phyloP scores from a whole-genome alignment of 53 echinoderm and acorn worm species.

The Stichopus horrens region DNA sequence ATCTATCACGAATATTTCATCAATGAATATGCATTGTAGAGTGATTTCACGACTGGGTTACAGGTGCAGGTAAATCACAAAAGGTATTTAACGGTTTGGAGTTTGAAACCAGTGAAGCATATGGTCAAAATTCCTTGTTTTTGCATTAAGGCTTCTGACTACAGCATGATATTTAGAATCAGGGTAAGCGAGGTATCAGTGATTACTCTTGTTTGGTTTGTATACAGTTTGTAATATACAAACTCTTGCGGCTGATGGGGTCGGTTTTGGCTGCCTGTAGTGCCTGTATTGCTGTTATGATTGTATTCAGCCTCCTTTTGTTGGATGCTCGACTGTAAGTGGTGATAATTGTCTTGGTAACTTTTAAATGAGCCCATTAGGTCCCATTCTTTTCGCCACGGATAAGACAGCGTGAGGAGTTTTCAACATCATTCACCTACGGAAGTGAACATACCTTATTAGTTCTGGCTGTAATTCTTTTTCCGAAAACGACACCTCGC shows the following conservation, averaged over 20 bases:
- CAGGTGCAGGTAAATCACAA: too few relatives aligned
- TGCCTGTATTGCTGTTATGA: background rate
- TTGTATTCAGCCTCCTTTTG: constrained; percentile 29
- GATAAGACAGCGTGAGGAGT: constrained; percentile 17
- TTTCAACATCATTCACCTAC: constrained; percentile 2
- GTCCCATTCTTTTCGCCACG: constrained; percentile 14
- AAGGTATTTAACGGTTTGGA: too few relatives aligned
- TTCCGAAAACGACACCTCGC: background rate
- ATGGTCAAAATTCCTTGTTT: constrained; percentile 52
- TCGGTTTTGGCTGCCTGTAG: background rate
- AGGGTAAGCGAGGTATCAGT: constrained; percentile 32
- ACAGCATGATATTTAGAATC: constrained; percentile 45
- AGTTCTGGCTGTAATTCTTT: constrained; percentile 43
- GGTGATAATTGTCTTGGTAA: constrained; percentile 51
- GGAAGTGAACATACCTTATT: constrained; percentile 46
- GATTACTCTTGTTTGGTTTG: constrained; percentile 28
- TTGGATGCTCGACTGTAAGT: background rate
- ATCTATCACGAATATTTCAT: too few relatives aligned
- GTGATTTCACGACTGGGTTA: too few relatives aligned
- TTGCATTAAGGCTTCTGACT: constrained; percentile 44
- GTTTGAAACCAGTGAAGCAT: constrained; percentile 49
- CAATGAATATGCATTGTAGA: too few relatives aligned
- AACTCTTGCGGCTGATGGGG: too few relatives aligned
- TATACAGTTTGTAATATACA: too few relatives aligned
- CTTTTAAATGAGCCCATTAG: constrained; percentile 45